Percentiles rank a stretch among this genome's conserved stretches.
These are phyloP conservation scores for Trochalopteron elliotii DNA, from an alignment of 2,113 vertebrate species.

Conservation along the genomic window DNA sequence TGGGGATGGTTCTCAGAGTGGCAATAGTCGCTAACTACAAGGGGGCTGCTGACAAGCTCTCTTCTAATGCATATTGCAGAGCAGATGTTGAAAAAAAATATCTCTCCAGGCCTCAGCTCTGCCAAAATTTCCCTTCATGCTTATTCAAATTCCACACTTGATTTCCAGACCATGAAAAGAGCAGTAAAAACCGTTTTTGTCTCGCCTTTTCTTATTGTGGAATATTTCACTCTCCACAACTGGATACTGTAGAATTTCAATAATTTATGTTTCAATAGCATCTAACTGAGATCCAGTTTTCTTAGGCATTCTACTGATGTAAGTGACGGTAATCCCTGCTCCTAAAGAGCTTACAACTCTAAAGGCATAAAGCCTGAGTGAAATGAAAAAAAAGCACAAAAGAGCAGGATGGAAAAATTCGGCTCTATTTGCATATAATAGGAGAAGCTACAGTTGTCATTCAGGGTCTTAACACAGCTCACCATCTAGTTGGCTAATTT, in stretches of 20 bases:
- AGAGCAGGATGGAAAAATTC: not conserved
- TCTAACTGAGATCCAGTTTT: not conserved
- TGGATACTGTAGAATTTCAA: not conserved
- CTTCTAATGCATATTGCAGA: not conserved
- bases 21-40: not conserved
- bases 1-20: not conserved
- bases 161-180: slow-evolving; percentile 9
- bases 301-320: not conserved
- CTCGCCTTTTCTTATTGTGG: not conserved
- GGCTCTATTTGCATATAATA: not conserved
- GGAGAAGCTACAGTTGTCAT: not conserved
- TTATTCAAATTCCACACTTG: slow-evolving; percentile 3
- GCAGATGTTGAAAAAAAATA: not conserved
- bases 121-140: not conserved
- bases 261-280: not conserved
- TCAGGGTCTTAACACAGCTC: not conserved
- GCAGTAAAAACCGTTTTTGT: not conserved
- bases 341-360: not conserved
- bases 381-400: not conserved
- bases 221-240: not conserved
- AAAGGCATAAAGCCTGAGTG: not conserved
- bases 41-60: not conserved
- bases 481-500: not conserved
- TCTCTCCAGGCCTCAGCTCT: not conserved
- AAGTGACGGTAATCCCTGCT: not conserved